Conservation (phyloP, 2,113 vertebrate genomes). For the Ameiurus melas region DNA sequence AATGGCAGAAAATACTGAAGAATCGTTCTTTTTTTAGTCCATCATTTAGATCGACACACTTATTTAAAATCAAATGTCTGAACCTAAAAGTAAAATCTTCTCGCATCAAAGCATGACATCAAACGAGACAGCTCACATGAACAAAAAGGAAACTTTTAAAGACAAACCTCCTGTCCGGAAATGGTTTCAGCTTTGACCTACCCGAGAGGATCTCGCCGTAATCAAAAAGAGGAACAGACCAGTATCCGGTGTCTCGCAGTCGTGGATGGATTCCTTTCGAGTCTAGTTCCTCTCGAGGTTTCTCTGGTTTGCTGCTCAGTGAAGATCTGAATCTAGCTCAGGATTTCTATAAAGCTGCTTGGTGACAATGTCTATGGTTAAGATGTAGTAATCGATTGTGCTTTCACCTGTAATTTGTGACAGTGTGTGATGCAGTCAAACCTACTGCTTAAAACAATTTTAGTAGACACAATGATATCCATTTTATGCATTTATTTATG, state of each 20-base stretch:
- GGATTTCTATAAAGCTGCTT: neutral
- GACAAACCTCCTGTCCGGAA: neutral
- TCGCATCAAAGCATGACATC: neutral
- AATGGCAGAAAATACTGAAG: neutral
- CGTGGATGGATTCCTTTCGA: neutral
- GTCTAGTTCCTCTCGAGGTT: neutral
- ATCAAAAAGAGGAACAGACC: neutral
- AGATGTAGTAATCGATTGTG: neutral
- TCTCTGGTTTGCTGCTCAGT: neutral
- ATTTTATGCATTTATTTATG: constrained; percentile 82
- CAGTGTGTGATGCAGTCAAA: constrained; percentile 6
- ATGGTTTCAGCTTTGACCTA: neutral
- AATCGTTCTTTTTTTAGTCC: neutral
- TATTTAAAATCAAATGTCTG: neutral
- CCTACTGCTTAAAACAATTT: constrained; percentile 60
- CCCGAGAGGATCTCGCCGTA: neutral
- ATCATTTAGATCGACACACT: neutral
- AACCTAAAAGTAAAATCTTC: neutral
- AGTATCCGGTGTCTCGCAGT: neutral
- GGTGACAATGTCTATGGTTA: neutral
- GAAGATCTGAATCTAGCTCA: neutral
- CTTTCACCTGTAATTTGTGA: neutral
- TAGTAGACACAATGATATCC: constrained; percentile 71
- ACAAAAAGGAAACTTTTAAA: neutral
- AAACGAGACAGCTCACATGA: neutral